phyloP scores from a whole-genome alignment of 64 coral and sea anemone genomes.

The Dendronephthya gigantea region DNA sequence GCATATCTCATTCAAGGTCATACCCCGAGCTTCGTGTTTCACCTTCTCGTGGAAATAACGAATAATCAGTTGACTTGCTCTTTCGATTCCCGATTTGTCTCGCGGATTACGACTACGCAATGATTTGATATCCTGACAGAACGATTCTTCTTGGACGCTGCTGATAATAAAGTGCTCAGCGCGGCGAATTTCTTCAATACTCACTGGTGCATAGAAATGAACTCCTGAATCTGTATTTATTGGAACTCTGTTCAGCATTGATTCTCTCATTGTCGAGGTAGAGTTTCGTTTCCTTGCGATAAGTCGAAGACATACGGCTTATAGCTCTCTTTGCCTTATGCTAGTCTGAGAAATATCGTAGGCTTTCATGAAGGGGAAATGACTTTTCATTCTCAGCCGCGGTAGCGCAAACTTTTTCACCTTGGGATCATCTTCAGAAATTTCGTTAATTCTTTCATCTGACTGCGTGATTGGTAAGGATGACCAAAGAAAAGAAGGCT shows the following conservation, averaged over 20 bases:
- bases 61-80: neutral
- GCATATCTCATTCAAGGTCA: neutral
- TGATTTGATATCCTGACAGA: constrained; percentile 10
- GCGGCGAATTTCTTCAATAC: constrained; percentile 8
- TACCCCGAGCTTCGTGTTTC: neutral
- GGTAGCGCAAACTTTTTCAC: neutral
- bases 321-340: neutral
- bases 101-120: neutral
- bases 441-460: neutral
- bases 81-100: neutral
- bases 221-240: neutral
- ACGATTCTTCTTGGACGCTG: constrained; percentile 11
- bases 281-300: neutral
- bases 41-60: neutral
- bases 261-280: neutral
- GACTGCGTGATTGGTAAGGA: neutral
- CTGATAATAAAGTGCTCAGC: constrained; percentile 13
- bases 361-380: neutral
- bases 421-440: constrained; percentile 21
- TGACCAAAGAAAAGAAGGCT: constrained; percentile 13
- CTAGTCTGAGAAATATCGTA: neutral
- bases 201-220: neutral
- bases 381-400: neutral
- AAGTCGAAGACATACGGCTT: neutral
- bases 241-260: neutral